Percentiles rank a stretch among this genome's conserved stretches.
Evolutionary conservation across 2,888 invertebrate genomes (phyloP).

Genomic region (Netelia inedita): DNA sequence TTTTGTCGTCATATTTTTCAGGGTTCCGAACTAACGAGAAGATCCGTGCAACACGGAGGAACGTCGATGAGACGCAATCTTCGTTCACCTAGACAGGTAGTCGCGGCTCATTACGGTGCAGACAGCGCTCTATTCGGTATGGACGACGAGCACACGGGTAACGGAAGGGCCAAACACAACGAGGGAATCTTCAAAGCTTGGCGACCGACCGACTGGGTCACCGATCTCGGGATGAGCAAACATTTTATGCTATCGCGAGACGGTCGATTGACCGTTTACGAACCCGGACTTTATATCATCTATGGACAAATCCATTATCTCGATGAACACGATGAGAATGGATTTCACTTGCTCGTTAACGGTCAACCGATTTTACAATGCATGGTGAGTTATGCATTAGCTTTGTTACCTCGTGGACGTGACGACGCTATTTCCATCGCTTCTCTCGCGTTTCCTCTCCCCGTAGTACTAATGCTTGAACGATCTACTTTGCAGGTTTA

Average conservation of each 20-base stretch:
- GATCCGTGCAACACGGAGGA: conserved; percentile 66
- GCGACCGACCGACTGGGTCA: conserved; percentile 89
- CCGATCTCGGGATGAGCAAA: conserved; percentile 87
- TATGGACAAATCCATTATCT: conserved; percentile 94
- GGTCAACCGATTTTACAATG: conserved; percentile 90
- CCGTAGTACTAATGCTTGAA: not conserved
- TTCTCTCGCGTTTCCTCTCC: not conserved
- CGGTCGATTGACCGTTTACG: conserved; percentile 89
- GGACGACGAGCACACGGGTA: conserved; percentile 86
- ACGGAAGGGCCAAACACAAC: conserved; percentile 89
- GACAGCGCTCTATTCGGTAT: conserved; percentile 75
- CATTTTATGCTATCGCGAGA: conserved; percentile 87
- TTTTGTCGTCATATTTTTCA: not conserved
- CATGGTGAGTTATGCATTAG: conserved; percentile 80
- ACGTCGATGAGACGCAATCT: conserved; percentile 75
- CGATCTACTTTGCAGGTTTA: conserved; percentile 74
- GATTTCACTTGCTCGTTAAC: conserved; percentile 89
- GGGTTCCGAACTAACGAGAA: conserved; percentile 43
- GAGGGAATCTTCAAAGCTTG: conserved; percentile 89
- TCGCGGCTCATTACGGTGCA: conserved; percentile 80
- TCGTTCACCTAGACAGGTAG: conserved; percentile 74
- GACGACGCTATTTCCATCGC: not conserved
- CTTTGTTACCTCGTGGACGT: too few species aligned
- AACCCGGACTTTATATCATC: conserved; percentile 91
- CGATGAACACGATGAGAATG: conserved; percentile 91